Evolutionary conservation across 2,888 invertebrate species (phyloP), one percentile per base, ranked within the genome.

Genomic region (Pandemis corylana): DNA sequence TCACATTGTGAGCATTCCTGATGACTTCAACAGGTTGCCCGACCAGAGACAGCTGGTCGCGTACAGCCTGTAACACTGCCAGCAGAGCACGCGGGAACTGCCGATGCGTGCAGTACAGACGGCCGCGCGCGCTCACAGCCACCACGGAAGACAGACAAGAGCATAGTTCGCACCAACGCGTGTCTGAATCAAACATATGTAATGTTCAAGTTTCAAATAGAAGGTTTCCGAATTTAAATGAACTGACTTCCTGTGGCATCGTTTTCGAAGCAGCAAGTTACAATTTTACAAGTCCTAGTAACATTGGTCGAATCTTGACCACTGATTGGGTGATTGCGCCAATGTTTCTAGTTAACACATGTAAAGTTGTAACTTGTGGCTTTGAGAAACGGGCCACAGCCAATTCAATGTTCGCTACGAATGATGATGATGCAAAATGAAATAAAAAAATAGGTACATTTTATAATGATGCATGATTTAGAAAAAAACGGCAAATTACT

Each of bases 21-120:
- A 94, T 87, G 65, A 89, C 86, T 2, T 94, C 91, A 1, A 82
- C 86, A 0, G 92, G 90, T 72, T 91, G 90, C 4, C 89, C 90
- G 20, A 85, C 83, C 77, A 93, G 77, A 6, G 92, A 87, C 42
- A 94, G 87, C 7, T 87, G 85, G 78, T 94, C 93, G 0, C 93
- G 82, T 9, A 89, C 82, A 0, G 85, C 80, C 46, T 88, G 91
- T 51, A 93, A 73, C 0, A 87, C 78, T 2, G 77, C 77, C 2
- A 89, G 78, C 53, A 91, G 56, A 6, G 79, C 56, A 0, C 81
- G 81, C 44, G 90, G 84, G 44, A 92, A 72, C 2, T 77, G 82
- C 0, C 92, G 83, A 74, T 94, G 93, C 41, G 85, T 84, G 72
- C 84, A 84, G 80, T 90, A 92, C 49, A 53, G 65, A 0, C 93